phyloP scores from a whole-genome alignment of 2,113 vertebrate species.

The human region DNA sequence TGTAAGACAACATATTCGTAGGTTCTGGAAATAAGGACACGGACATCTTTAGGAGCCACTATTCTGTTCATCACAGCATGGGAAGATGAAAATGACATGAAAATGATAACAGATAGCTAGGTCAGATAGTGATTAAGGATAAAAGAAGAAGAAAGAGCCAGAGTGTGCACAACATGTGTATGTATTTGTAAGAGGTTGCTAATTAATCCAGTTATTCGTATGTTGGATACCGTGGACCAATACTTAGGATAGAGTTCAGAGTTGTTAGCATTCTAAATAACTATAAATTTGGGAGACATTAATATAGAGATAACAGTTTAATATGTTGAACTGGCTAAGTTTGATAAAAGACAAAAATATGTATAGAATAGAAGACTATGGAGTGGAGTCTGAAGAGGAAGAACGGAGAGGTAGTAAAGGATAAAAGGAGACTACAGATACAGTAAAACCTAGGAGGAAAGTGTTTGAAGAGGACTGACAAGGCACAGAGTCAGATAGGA shows the following conservation, averaged over 20 bases:
- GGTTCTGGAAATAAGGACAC: background rate
- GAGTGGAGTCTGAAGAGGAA: background rate
- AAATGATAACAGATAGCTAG: background rate
- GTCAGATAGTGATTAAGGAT: background rate
- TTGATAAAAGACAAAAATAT: background rate
- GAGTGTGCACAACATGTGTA: background rate
- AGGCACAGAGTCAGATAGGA: background rate
- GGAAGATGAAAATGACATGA: background rate
- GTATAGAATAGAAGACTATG: background rate
- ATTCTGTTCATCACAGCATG: background rate
- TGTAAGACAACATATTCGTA: background rate
- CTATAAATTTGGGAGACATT: background rate
- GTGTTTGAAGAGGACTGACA: background rate
- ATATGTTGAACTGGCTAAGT: background rate
- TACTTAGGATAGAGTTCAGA: background rate
- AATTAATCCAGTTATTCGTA: background rate
- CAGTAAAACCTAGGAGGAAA: background rate
- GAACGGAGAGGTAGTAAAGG: background rate
- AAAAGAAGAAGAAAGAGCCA: background rate
- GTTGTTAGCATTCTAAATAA: background rate
- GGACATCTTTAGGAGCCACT: background rate
- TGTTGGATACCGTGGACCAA: background rate
- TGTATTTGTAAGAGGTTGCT: background rate
- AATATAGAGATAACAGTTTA: background rate
- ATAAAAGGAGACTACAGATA: background rate